These are phyloP conservation scores for human DNA, from an alignment of 2,113 vertebrate genomes.

Conservation along the genomic window DNA sequence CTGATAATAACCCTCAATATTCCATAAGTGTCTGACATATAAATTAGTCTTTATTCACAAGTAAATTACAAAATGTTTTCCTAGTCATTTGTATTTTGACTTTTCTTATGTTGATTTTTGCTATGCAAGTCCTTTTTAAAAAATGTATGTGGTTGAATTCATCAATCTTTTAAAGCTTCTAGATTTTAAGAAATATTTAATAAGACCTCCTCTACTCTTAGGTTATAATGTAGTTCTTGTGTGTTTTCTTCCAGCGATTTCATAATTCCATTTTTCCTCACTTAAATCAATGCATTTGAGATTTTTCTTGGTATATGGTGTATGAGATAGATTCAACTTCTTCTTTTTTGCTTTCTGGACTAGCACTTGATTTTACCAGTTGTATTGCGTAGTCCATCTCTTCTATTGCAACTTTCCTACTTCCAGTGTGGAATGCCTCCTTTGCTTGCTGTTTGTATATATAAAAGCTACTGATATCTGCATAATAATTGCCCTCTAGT, in stretches of 20 bases:
- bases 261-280: background rate
- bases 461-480: background rate
- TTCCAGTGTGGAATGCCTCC: background rate
- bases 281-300: background rate
- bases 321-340: background rate
- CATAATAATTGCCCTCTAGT: background rate
- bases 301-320: background rate
- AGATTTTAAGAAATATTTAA: background rate
- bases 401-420: background rate
- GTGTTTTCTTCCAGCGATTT: background rate
- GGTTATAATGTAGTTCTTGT: background rate
- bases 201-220: background rate
- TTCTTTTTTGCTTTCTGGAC: background rate
- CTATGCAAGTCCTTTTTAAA: background rate
- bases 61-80: background rate
- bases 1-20: background rate
- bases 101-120: background rate
- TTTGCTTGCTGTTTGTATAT: background rate
- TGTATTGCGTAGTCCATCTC: rapidly evolving
- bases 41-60: background rate
- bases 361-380: background rate
- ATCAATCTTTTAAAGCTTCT: background rate
- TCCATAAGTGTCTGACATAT: background rate
- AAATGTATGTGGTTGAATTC: background rate
- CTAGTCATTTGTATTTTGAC: background rate